phyloP scores from a whole-genome alignment of 2,113 vertebrate species.

The Gymnobelideus leadbeateri region DNA sequence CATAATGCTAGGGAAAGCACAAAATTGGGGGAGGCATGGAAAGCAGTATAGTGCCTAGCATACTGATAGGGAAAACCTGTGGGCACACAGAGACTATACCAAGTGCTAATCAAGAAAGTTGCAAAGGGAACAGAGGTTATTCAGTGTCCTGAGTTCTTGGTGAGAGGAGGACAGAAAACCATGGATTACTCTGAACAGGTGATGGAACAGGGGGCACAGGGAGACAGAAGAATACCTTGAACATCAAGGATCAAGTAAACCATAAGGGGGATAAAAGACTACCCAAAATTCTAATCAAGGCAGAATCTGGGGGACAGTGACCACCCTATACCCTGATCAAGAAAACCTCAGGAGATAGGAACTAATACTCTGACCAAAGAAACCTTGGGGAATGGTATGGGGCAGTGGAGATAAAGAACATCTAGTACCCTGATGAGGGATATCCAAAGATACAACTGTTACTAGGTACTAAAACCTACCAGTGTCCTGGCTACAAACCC shows the following conservation, averaged over 20 bases:
- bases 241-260: background rate
- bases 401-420: background rate
- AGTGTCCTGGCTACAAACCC: background rate
- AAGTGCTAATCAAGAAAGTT: background rate
- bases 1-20: background rate
- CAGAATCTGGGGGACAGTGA: background rate
- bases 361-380: no score
- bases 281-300: background rate
- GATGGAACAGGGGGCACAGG: background rate
- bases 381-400: background rate
- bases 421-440: background rate
- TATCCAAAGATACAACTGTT: background rate
- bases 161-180: background rate
- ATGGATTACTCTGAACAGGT: background rate
- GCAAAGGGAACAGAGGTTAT: background rate
- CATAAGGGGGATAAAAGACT: background rate
- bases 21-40: background rate
- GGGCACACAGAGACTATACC: background rate
- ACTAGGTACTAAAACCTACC: background rate
- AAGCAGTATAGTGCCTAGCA: background rate
- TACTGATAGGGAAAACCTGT: background rate
- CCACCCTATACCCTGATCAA: background rate
- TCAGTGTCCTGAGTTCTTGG: background rate
- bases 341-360: background rate
- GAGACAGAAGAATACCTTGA: background rate